phyloP scores from a whole-genome alignment of 2,113 vertebrate species.

The Pogona vitticeps region DNA sequence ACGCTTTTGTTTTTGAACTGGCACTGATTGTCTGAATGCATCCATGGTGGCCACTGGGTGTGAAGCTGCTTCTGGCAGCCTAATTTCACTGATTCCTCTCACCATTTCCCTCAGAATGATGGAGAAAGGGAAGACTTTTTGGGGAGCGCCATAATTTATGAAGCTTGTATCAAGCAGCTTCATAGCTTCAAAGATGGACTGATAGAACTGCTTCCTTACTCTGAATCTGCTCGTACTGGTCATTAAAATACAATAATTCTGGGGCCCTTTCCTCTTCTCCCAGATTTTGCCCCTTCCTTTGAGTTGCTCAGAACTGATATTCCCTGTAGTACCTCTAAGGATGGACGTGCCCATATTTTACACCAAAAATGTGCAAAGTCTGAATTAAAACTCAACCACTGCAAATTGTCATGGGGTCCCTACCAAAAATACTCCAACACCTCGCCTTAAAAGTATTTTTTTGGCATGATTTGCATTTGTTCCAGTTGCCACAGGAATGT shows the following conservation, averaged over 20 bases:
- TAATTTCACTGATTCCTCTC: too few species aligned
- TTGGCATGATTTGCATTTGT: slow-evolving; percentile 44
- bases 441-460: slow-evolving; percentile 55
- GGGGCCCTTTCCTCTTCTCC: background rate
- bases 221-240: slow-evolving; percentile 4
- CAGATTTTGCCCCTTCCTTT: background rate
- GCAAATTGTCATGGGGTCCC: background rate
- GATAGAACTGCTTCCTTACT: background rate
- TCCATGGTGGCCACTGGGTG: too few species aligned
- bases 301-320: background rate
- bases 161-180: background rate
- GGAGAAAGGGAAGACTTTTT: too few species aligned
- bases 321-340: background rate
- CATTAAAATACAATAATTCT: background rate
- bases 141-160: too few species aligned
- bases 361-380: background rate
- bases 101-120: background rate
- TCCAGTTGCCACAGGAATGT: slow-evolving; percentile 59
- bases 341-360: background rate
- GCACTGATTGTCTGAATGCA: background rate
- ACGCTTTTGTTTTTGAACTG: background rate
- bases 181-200: background rate
- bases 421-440: slow-evolving; percentile 56
- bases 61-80: too few species aligned
- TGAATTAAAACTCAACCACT: background rate